A percentile compares a stretch with the other conserved stretches of the same genome.
These are phyloP conservation scores for Chionomys nivalis DNA, from an alignment of 2,113 vertebrate genomes.

Conservation along the genomic window DNA sequence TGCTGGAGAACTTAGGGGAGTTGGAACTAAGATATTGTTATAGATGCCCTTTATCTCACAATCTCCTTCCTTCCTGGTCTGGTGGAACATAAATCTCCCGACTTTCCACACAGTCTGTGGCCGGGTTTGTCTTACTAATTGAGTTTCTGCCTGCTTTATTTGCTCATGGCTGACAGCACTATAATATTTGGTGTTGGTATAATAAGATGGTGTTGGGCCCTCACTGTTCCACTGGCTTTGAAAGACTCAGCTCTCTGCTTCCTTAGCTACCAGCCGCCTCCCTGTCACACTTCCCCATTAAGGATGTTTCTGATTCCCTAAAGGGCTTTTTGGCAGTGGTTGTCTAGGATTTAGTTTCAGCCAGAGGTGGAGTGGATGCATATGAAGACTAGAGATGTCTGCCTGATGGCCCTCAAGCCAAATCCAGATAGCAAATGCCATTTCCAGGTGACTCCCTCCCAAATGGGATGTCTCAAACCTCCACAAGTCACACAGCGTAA, in stretches of 20 bases:
- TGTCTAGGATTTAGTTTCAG: conserved; percentile 5
- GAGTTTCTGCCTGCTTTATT: conserved; percentile 20
- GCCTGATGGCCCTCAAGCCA: not conserved
- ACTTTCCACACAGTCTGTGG: conserved; percentile 60
- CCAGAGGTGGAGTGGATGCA: not conserved
- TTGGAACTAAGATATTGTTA: conserved; percentile 63
- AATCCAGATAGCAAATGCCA: not conserved
- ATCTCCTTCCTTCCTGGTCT: conserved; percentile 74
- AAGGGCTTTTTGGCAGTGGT: not conserved
- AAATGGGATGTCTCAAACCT: not conserved
- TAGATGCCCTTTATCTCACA: conserved; percentile 66
- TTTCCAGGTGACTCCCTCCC: not conserved
- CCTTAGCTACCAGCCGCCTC: not conserved
- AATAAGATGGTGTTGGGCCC: not conserved
- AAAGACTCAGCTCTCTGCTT: not conserved
- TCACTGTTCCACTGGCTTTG: not conserved
- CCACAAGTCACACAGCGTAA: not conserved
- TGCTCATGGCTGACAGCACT: not conserved
- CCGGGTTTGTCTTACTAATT: conserved; percentile 51
- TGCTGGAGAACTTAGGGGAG: not conserved
- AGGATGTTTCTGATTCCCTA: not conserved
- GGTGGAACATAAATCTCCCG: conserved; percentile 26
- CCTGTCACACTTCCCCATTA: not conserved
- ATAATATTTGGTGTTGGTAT: not conserved
- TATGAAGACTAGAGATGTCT: not conserved